Conservation (phyloP, 2,113 vertebrate genomes). For the Ornithorhynchus anatinus region DNA sequence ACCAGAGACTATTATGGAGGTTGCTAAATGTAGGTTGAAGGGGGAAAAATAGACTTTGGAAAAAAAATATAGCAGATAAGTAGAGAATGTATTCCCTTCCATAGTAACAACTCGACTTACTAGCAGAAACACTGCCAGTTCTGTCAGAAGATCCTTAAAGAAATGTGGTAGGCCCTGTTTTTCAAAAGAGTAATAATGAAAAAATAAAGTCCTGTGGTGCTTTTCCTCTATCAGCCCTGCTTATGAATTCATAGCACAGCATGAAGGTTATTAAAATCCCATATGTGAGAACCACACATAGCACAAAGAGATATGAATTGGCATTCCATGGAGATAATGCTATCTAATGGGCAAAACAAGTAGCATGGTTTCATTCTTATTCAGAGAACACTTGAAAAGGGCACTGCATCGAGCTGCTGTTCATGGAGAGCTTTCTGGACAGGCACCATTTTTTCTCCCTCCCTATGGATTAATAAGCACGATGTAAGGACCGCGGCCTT, state of each 20-base stretch:
- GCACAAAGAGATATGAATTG: slow-evolving; percentile 80
- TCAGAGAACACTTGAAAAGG: slow-evolving; percentile 62
- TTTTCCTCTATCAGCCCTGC: slow-evolving; percentile 64
- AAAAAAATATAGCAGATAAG: slow-evolving; percentile 28
- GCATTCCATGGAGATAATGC: slow-evolving; percentile 78
- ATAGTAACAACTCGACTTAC: slow-evolving; percentile 18
- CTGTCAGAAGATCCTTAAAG: slow-evolving; percentile 38
- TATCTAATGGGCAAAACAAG: slow-evolving; percentile 79
- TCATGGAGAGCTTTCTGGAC: slow-evolving; percentile 32
- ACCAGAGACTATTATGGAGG: not conserved
- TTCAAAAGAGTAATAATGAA: slow-evolving; percentile 75
- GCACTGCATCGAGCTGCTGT: slow-evolving; percentile 53
- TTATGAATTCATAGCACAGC: slow-evolving; percentile 82
- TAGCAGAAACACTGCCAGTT: not conserved
- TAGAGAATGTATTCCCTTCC: slow-evolving; percentile 22
- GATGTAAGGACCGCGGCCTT: slow-evolving; percentile 34
- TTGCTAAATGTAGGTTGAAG: not conserved
- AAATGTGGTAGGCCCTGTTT: slow-evolving; percentile 59
- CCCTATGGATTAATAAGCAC: slow-evolving; percentile 56
- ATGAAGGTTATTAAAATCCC: slow-evolving; percentile 82
- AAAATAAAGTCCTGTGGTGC: slow-evolving; percentile 74
- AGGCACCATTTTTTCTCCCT: slow-evolving; percentile 24
- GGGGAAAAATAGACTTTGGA: slow-evolving; percentile 13
- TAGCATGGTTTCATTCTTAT: slow-evolving; percentile 64
- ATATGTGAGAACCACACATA: slow-evolving; percentile 73